Base-by-base conservation (phyloP, 1,140 invertebrate genomes). In the Gryllus bimaculatus region DNA sequence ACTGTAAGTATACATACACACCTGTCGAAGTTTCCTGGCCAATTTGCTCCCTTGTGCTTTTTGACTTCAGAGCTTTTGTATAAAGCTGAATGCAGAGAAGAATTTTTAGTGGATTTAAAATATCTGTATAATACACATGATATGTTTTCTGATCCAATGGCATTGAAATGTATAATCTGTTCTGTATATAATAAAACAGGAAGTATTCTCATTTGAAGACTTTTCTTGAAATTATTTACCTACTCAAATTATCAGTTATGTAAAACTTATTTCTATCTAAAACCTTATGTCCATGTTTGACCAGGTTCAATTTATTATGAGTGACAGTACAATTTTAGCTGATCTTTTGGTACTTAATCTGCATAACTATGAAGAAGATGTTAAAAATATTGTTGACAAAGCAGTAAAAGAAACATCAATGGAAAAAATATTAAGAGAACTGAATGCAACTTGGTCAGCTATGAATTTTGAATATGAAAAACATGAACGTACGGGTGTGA, bases 331-430 rank as follows among this genome's bases (percentile, higher is more conserved):
- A n/a, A 98, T 95, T 1, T 86, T 99, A 74, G 92, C 93, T 26
- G 95, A 98, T 86, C 87, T 98, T 12, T 85, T 98, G 39, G 92
- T 91, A 20, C 87, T 98, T 3, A 93, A 98, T 84, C 88, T 98
- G 7, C 95, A 98, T 83, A 92, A 96, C 83, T 97, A 90, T 85
- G 96, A 98, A 86, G 96, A 98, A 82, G 96, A 98, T 86, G 96
- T 98, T 1, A 95, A 96, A 83, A 94, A 93, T 82, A 97, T 97
- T 81, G 96, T 98, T 0, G 96, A 98, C 84, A 97, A 97, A 84
- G 95, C 96, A 8, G 94, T 97, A 0, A 98, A 98, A 85, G 97
- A 99, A 87, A 94, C 94, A 88, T 92, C 90, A 18, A 98, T 98
- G 94, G 96, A 99, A 85, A 98, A 97, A 85, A 91, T 92, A 0